phyloP scores from a whole-genome alignment of 2,113 vertebrate genomes.

The Rhinogobius similis region DNA sequence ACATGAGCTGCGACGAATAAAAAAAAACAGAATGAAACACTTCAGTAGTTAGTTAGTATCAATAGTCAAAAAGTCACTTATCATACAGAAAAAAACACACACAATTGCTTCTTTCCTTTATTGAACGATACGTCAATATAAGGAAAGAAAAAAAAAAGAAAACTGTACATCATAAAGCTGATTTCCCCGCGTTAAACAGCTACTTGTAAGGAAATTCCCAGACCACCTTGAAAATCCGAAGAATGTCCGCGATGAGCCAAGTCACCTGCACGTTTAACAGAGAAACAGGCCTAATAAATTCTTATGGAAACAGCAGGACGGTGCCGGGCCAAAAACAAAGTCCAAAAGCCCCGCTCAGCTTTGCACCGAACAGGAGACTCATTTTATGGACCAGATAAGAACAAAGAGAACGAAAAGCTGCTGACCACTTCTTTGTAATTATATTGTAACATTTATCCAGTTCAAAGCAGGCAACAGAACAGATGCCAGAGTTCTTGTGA shows the following conservation, averaged over 20 bases:
- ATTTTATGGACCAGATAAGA: slow-evolving; percentile 6
- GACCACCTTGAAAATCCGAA: slow-evolving; percentile 4
- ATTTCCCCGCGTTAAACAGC: slow-evolving; percentile 4
- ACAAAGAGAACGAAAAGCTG: neutral
- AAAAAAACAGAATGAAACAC: no score
- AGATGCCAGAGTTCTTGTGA: neutral
- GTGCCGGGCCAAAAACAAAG: slow-evolving; percentile 8
- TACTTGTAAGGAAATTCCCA: slow-evolving; percentile 11
- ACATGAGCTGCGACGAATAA: no score
- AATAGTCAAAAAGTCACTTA: no score
- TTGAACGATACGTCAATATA: no score
- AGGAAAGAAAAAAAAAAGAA: neutral
- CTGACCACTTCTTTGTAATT: slow-evolving; percentile 11
- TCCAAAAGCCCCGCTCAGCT: slow-evolving; percentile 1
- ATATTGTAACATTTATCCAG: slow-evolving; percentile 10
- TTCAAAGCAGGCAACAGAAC: neutral
- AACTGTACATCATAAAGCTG: neutral
- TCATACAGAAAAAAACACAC: no score
- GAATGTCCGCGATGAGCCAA: slow-evolving; percentile 20
- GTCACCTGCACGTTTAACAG: slow-evolving; percentile 14
- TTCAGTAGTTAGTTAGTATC: no score
- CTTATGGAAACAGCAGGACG: neutral
- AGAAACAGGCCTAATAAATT: slow-evolving; percentile 3
- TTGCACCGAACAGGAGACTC: neutral
- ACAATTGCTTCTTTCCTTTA: no score